A percentile compares a stretch with the other conserved stretches of the same genome.
phyloP scores from a whole-genome alignment of 1,140 invertebrate genomes.

The Apocrypta bakeri region DNA sequence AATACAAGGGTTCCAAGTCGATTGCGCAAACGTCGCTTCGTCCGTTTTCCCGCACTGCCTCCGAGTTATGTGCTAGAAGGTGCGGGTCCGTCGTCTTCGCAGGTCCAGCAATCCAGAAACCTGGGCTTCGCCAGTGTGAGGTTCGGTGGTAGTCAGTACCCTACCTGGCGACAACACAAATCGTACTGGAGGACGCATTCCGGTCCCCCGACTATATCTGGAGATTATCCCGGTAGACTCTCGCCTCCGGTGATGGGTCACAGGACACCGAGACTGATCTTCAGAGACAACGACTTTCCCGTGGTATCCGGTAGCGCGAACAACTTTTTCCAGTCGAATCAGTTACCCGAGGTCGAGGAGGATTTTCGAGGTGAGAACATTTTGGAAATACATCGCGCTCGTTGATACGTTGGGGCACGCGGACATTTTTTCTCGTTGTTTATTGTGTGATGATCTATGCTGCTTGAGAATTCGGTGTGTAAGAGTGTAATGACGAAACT shows the following conservation, averaged over 20 bases:
- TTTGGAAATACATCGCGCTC: too few species aligned
- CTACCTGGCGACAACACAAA: slow-evolving; percentile 68
- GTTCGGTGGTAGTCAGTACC: slow-evolving; percentile 54
- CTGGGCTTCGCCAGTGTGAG: slow-evolving; percentile 56
- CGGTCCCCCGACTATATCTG: slow-evolving; percentile 46
- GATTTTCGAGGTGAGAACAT: slow-evolving; percentile 68
- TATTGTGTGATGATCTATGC: too few species aligned
- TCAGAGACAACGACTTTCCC: slow-evolving; percentile 71
- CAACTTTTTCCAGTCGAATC: slow-evolving; percentile 71
- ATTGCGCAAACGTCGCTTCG: slow-evolving; percentile 61
- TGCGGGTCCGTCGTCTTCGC: slow-evolving; percentile 37
- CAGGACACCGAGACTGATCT: slow-evolving; percentile 74
- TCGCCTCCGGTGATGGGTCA: slow-evolving; percentile 72
- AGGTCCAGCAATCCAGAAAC: slow-evolving; percentile 54
- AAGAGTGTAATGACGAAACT: too few species aligned
- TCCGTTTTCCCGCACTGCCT: slow-evolving; percentile 58
- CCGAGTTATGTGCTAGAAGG: slow-evolving; percentile 60
- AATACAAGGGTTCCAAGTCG: background rate
- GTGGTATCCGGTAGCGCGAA: slow-evolving; percentile 57
- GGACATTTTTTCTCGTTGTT: too few species aligned
- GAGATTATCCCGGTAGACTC: slow-evolving; percentile 63
- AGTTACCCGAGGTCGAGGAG: slow-evolving; percentile 69
- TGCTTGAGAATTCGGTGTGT: too few species aligned
- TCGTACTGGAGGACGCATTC: slow-evolving; percentile 65
- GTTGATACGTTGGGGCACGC: too few species aligned